Percentiles rank a stretch among this genome's conserved stretches.
phyloP scores from a whole-genome alignment of 2,888 invertebrate genomes.

The Stenurella melanura region DNA sequence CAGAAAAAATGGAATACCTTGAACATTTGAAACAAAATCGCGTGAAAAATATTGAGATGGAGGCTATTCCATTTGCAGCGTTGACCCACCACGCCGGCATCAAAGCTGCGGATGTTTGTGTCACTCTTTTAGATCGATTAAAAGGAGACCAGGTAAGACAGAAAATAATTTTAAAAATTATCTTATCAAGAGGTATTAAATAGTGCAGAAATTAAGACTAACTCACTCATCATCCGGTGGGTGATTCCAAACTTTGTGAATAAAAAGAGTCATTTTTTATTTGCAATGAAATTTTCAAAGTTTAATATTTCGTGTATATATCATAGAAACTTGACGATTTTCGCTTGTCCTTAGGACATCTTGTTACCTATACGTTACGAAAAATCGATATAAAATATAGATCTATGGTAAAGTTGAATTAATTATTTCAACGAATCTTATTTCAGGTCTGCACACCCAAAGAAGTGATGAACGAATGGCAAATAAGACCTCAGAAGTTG shows the following conservation, averaged over 20 bases:
- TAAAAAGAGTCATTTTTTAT: too few relatives aligned
- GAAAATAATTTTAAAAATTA: background rate
- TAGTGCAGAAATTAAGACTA: too few relatives aligned
- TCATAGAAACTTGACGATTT: too few relatives aligned
- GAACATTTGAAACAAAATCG: conserved; percentile 84
- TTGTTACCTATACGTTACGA: too few relatives aligned
- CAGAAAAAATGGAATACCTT: conserved; percentile 94
- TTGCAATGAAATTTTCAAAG: too few relatives aligned
- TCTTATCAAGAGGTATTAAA: too few relatives aligned
- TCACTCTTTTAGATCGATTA: conserved; percentile 92
- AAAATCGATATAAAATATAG: background rate
- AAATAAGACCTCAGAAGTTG: conserved; percentile 89
- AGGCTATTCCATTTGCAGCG: conserved; percentile 94
- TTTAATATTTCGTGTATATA: too few relatives aligned
- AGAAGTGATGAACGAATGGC: conserved; percentile 93
- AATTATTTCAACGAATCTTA: background rate
- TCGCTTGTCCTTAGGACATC: too few relatives aligned
- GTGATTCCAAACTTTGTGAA: too few relatives aligned
- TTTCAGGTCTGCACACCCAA: conserved; percentile 88
- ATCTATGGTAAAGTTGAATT: background rate
- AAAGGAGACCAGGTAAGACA: conserved; percentile 91
- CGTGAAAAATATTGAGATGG: conserved; percentile 98
- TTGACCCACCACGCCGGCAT: conserved; percentile 95
- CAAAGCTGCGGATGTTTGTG: conserved; percentile 95
- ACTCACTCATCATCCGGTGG: too few relatives aligned